Evolutionary conservation across 1,140 invertebrate species (phyloP), one percentile per base, ranked within the genome.

Genomic region (Nymphalis io): DNA sequence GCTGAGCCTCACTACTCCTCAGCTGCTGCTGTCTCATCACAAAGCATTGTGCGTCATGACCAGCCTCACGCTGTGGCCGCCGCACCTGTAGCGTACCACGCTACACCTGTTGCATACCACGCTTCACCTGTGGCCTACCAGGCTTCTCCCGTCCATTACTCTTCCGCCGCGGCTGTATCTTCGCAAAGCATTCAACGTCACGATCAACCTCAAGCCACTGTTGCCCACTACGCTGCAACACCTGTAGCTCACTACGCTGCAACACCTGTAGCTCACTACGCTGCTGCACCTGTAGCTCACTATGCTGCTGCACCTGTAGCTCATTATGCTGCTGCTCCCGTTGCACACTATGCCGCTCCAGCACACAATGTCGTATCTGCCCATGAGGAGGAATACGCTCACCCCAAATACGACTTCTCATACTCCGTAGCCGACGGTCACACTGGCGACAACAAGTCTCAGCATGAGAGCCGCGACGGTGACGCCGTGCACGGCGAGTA

Each of bases 401-500:
- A 91, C 66, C 79, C 83, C 27, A 75, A 73, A 65, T 82, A 82
- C 67, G 76, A 82, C 55, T 83, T 75, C 76, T 80, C 89, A 11
- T 92, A 93, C 83, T 88, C 86, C 63, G 90, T 92, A 15, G 86
- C 92, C 48, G 92, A 93, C 77, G 83, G 83, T 33, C 89, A 93
- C 74, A 91, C 92, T 67, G 91, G 92, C 55, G 92, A 93, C 81
- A 84, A 89, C 77, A 93, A 93, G 82, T 88, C 85, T 62, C 93
- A 93, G 74, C 89, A 92, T 74, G 93, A 93, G 83, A 80, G 81
- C 68, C 85, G 93, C 71, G 92, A 93, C 72, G 92, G 93, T 58
- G 92, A 93, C 70, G 84, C 83, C n/a, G 91, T 93, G 53, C 88
- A 93, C 70, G 93, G 93, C 73, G 77, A 85, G 62, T 95, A 94